phyloP scores from a whole-genome alignment of 2,797 vertebrate genomes.

The Chelon labrosus region DNA sequence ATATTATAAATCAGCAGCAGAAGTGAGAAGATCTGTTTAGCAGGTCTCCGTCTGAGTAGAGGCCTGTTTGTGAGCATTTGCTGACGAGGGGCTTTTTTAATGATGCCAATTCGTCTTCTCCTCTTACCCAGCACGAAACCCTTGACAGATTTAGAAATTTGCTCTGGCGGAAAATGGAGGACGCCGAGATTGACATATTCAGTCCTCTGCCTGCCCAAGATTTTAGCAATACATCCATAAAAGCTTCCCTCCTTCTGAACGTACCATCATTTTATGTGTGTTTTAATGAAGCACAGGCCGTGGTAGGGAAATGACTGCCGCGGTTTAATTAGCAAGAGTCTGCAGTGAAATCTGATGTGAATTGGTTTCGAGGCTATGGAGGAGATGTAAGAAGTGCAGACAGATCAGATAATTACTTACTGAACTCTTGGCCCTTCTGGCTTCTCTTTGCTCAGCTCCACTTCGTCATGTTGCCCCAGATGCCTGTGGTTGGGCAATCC shows the following conservation, averaged over 20 bases:
- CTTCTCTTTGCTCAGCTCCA: constrained; percentile 50
- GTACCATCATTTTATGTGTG: neutral
- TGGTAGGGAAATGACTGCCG: neutral
- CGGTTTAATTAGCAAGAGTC: constrained; percentile 39
- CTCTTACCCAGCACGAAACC: constrained; percentile 12
- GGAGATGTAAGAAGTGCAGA: constrained; percentile 47
- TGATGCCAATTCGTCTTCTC: constrained; percentile 50
- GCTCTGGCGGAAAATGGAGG: constrained; percentile 51
- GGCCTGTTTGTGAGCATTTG: constrained; percentile 36
- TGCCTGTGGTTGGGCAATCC: constrained; percentile 53
- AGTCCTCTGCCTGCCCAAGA: neutral
- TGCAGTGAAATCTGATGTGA: constrained; percentile 31
- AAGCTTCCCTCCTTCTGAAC: neutral
- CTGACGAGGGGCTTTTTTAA: constrained; percentile 58
- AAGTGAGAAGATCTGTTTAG: neutral
- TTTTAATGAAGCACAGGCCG: constrained; percentile 21
- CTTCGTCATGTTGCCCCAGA: constrained; percentile 77
- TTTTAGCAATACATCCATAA: neutral
- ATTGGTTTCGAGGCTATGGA: constrained; percentile 34
- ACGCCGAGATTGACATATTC: constrained; percentile 34
- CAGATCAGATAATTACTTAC: constrained; percentile 61
- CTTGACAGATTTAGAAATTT: constrained; percentile 43
- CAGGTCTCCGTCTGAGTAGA: neutral
- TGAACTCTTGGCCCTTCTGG: constrained; percentile 53
- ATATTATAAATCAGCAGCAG: neutral